Evolutionary conservation across 2,888 invertebrate genomes (phyloP), one percentile per base, ranked within the genome.

Genomic region (Anorthoa munda): DNA sequence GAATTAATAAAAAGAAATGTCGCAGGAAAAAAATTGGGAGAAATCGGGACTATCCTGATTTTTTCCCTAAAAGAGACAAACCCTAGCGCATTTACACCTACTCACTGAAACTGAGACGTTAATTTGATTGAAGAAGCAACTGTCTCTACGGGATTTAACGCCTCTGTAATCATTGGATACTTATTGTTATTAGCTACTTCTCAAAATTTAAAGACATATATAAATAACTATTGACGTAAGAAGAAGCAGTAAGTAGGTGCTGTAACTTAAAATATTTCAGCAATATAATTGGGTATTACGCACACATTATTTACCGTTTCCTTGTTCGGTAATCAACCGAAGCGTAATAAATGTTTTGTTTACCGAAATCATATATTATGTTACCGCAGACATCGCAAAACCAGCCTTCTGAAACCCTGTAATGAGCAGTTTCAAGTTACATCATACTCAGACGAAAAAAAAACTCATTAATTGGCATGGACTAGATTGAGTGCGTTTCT

Each of bases 271-370:
- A 63, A 73, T 50, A 73, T 80, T 77, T 48, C 31, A 50, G 65
- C 59, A 45, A 45, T 46, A 48, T 81, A 67, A 78, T 81, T 78
- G 68, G 50, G 46, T 77, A 60, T 76, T 81, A 79, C 66, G 66
- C 26, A 61, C 51, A 61, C n/a, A 45, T 58, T 76, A 76, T 60
- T 61, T 48, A 76, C n/a, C 2, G 23, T 50, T 78, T 78, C 65
- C 81, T 60, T 51, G 55, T 81, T 68, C 21, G 59, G 59, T 81
- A 78, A 78, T 58, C 39, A 67, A 12, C 21, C 48, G 26, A 59
- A 56, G 17, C 66, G 53, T 64, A 64, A 60, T 53, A 55, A 60
- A 81, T 68, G 31, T 75, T 66, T 46, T 61, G 23, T 77, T 67
- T 66, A 61, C 77, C 26, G 48, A 76, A 79, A 69, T 75, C 59